Percentiles rank a stretch among this genome's conserved stretches.
Conservation (phyloP, 2,113 vertebrate genomes). For the Erythrocercus mccallii region DNA sequence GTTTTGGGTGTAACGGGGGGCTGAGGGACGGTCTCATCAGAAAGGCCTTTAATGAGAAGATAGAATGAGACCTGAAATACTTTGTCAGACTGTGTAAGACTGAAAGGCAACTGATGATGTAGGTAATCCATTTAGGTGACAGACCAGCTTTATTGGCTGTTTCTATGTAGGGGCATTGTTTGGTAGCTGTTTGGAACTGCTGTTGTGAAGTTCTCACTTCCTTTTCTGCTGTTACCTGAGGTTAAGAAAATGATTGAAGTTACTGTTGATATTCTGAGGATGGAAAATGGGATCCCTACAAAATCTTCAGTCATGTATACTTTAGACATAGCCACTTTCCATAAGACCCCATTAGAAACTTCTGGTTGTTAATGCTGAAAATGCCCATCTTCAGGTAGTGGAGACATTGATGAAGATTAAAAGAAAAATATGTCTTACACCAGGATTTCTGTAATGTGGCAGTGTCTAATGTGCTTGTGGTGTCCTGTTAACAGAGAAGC, state of each 20-base stretch:
- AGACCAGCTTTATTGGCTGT: not conserved
- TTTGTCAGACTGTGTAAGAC: not conserved
- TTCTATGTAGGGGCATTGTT: not conserved
- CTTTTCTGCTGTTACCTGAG: not conserved
- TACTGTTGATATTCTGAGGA: not conserved
- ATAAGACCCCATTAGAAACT: not conserved
- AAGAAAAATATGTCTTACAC: not conserved
- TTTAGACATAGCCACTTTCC: not conserved
- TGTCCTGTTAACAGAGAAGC: not conserved
- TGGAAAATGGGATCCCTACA: not conserved
- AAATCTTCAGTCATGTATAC: not conserved
- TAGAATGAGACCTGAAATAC: not conserved
- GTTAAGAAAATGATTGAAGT: not conserved
- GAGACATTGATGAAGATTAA: not conserved
- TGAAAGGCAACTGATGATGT: not conserved
- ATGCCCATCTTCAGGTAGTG: not conserved
- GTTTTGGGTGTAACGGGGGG: fast-evolving
- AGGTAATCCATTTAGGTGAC: not conserved
- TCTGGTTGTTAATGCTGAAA: not conserved
- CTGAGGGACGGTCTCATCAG: fast-evolving
- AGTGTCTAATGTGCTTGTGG: not conserved
- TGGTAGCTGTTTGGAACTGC: not conserved
- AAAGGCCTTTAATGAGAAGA: not conserved
- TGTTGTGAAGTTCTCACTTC: not conserved
- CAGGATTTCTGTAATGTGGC: not conserved